These are phyloP conservation scores for Suillia variegata DNA, from an alignment of 2,888 invertebrate genomes.

Conservation along the genomic window DNA sequence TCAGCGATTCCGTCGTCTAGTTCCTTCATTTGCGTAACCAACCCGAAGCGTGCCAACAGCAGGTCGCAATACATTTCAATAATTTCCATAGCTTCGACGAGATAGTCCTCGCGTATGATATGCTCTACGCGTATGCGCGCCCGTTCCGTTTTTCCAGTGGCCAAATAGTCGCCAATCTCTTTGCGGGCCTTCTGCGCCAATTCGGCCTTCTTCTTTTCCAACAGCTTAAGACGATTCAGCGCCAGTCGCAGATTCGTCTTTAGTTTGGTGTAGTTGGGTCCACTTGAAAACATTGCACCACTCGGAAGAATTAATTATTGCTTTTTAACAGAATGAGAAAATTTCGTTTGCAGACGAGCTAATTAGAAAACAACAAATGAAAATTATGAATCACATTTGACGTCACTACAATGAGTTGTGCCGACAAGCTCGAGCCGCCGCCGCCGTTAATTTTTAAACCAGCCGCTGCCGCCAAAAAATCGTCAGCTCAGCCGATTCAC, in stretches of 20 bases:
- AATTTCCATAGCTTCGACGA: conserved; percentile 99
- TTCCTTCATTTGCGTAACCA: conserved; percentile 96
- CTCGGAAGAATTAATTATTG: not conserved
- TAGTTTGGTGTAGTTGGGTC: conserved; percentile 91
- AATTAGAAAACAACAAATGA: no score
- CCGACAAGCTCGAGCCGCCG: no score
- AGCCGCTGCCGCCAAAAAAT: no score
- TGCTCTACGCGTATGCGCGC: conserved; percentile 98
- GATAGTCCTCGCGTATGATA: conserved; percentile 96
- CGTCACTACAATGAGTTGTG: no score
- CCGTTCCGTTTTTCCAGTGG: conserved; percentile 81
- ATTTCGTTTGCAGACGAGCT: no score
- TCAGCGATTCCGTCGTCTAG: conserved; percentile 95
- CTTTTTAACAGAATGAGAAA: not conserved
- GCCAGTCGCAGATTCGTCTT: conserved; percentile 95
- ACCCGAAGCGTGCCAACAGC: conserved; percentile 91
- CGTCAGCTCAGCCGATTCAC: no score
- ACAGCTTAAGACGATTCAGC: conserved; percentile 88
- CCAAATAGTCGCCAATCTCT: conserved; percentile 96
- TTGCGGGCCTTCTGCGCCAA: conserved; percentile 89
- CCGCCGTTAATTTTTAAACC: no score
- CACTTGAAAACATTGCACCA: conserved; percentile 90
- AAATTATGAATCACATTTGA: no score
- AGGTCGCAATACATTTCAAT: conserved; percentile 99
- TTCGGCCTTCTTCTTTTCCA: conserved; percentile 98